Base-by-base conservation (phyloP, 2,113 vertebrate genomes). In the Salvelinus alpinus region DNA sequence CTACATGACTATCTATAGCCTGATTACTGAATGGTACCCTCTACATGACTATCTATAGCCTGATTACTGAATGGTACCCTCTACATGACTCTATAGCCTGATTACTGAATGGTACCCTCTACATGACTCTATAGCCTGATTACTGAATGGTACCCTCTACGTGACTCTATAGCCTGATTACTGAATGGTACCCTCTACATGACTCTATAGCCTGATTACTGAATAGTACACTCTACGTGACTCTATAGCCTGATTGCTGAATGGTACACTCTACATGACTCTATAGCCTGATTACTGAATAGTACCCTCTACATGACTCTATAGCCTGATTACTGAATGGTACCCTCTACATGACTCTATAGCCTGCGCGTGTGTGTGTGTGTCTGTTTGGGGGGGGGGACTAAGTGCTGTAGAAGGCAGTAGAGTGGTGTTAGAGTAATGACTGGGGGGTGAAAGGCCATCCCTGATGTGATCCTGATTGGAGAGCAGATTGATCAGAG, bases 401-500 rank as follows among this genome's bases (percentile, higher is more conserved):
- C 9, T 54, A 51, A 65, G 29, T 51, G 70, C 7, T n/a, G 29
- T 76, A 60, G 47, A 60, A 38, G 62, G 64, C 22, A 77, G n/a
- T 18, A 77, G 54, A 57, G 59, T 57, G 67, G 29, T 54, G 51
- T 54, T 1, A 76, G 82, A 87, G 62, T 72, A 13, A 83, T 82
- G 82, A 76, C 73, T n/a, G 24, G 70, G 4, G 76, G 74, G 60
- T 48, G 72, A 62, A 16, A 68, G 68, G 76, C 67, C 66, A 82
- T 66, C 80, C 16, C 83, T 87, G 81, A 84, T 89, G 65, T 76
- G 74, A 85, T 80, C 83, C 79, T 83, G 80, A 90, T 90, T 85
- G 87, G 82, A 85, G 72, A 83, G 76, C 82, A 85, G 83, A 92
- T 92, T 85, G 89, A 91, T 90, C 84, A 70, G 51, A 38, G 47